These are phyloP conservation scores for Mus pahari DNA, from an alignment of 2,113 vertebrate species.

Conservation along the genomic window DNA sequence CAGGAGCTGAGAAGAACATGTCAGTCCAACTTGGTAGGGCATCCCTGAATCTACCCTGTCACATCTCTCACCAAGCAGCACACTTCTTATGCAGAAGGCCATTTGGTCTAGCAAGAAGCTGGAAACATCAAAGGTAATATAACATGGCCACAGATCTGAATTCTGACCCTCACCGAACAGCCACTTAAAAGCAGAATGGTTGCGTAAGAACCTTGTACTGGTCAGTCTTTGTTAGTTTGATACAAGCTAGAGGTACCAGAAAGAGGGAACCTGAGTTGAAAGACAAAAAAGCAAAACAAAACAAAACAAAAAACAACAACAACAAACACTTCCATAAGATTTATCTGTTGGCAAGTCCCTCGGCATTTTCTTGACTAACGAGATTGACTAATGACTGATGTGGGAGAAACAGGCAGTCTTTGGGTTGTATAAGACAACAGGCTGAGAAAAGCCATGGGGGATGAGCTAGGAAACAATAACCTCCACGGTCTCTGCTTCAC, in stretches of 20 bases:
- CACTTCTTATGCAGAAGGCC: not conserved
- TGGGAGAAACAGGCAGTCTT: too few relatives aligned
- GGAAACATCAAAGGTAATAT: not conserved
- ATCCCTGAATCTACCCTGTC: not conserved
- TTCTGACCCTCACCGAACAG: not conserved
- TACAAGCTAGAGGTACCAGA: not conserved
- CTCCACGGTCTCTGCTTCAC: not conserved
- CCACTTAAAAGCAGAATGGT: not conserved
- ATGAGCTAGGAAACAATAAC: not conserved
- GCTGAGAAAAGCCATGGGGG: not conserved
- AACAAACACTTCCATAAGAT: not conserved
- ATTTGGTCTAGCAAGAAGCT: not conserved
- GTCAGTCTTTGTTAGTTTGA: not conserved
- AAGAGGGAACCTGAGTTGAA: not conserved
- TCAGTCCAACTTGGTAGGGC: too few relatives aligned
- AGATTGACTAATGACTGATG: not conserved
- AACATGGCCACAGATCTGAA: not conserved
- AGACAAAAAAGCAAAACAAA: too few relatives aligned
- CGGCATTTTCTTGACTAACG: not conserved
- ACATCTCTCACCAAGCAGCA: not conserved
- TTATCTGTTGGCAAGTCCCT: not conserved
- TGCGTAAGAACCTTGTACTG: not conserved
- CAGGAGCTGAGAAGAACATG: not conserved
- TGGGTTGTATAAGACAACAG: not conserved
- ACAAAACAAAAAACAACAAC: too few relatives aligned